Percentiles rank a stretch among this genome's conserved stretches.
Evolutionary conservation across 1,140 invertebrate species (phyloP).

Genomic region (Pseudomyrmex sp.): DNA sequence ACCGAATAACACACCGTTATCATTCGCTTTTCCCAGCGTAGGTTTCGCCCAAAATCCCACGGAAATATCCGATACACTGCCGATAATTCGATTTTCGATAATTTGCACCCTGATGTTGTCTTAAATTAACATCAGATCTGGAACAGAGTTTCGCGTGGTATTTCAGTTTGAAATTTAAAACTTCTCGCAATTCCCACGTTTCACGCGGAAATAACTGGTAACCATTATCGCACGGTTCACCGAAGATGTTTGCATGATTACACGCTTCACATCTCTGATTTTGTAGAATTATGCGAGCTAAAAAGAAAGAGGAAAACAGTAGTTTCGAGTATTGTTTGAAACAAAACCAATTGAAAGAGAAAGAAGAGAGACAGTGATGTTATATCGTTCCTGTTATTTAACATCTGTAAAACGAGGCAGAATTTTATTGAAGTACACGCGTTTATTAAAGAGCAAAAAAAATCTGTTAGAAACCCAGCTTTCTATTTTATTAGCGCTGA

Average conservation of each 20-base stretch:
- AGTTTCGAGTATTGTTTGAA: constrained; percentile 6
- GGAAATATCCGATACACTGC: background rate
- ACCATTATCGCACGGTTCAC: constrained; percentile 32
- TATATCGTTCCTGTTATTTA: too few species aligned
- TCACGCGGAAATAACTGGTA: constrained; percentile 5
- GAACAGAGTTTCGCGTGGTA: background rate
- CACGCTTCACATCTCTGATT: constrained; percentile 51
- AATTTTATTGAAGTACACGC: background rate
- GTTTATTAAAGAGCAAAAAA: background rate
- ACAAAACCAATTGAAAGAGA: background rate
- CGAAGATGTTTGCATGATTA: constrained; percentile 66
- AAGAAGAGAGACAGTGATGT: background rate
- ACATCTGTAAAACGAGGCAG: background rate
- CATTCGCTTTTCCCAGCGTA: constrained; percentile 50
- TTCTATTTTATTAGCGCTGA: background rate
- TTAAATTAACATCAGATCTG: too few species aligned
- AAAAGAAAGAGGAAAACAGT: constrained; percentile 2
- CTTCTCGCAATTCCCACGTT: constrained; percentile 52
- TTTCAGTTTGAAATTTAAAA: constrained; percentile 49
- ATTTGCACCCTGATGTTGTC: background rate
- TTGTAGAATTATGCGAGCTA: constrained; percentile 27
- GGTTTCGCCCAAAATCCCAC: constrained; percentile 44
- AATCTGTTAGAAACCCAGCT: background rate
- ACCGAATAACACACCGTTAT: constrained; percentile 44
- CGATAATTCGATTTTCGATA: background rate